Evolutionary conservation across 53 echinoderm and acorn worm genomes (phyloP).

Genomic region (Antedon mediterranea): DNA sequence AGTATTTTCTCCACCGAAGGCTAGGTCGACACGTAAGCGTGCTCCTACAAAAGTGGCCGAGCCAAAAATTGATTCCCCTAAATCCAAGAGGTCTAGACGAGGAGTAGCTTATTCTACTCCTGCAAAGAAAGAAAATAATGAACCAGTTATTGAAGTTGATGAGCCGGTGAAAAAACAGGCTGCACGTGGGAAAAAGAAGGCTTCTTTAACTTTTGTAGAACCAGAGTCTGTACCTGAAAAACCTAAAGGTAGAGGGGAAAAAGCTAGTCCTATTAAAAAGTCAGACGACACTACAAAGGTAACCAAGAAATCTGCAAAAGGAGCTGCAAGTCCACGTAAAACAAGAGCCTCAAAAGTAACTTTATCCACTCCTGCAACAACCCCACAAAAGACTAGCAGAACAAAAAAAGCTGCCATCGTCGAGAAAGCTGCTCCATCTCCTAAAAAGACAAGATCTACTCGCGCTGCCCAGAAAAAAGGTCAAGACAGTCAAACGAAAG

Average conservation of each 20-base stretch:
- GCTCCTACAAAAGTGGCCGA: neutral
- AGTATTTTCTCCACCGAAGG: slow-evolving; percentile 38
- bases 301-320: neutral
- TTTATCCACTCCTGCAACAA: neutral
- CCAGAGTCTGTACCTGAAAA: too few species aligned
- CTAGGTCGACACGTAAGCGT: slow-evolving; percentile 22
- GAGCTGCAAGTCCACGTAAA: slow-evolving; percentile 21
- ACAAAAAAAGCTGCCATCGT: neutral
- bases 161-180: neutral
- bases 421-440: neutral
- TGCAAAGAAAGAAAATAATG: slow-evolving; percentile 19
- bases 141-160: neutral
- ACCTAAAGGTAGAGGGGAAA: slow-evolving; percentile 7
- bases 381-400: neutral
- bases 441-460: neutral
- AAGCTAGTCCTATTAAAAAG: slow-evolving; percentile 19
- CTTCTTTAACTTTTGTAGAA: too few species aligned
- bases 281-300: neutral
- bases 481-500: slow-evolving; percentile 3
- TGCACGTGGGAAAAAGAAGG: neutral
- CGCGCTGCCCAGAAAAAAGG: slow-evolving; percentile 9
- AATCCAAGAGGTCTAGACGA: slow-evolving; percentile 15
- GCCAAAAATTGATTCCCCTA: slow-evolving; percentile 1
- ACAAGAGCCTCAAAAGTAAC: slow-evolving; percentile 11
- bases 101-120: slow-evolving; percentile 19